Evolutionary conservation across 2,797 vertebrate genomes (phyloP).

Genomic region (Coilia nasus): DNA sequence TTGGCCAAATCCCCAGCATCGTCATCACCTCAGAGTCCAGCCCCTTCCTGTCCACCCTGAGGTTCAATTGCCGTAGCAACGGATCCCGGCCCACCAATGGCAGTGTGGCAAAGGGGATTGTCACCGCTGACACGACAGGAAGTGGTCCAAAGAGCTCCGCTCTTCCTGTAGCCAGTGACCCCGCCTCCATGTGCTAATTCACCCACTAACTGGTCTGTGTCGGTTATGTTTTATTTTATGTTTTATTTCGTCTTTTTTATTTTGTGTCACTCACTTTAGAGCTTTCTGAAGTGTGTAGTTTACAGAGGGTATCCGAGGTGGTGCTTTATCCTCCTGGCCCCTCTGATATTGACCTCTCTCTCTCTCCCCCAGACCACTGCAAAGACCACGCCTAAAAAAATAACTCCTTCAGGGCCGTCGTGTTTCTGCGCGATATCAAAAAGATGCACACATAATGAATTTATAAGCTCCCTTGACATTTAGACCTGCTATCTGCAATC

Average conservation of each 20-base stretch:
- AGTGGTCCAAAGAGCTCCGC: conserved; percentile 44
- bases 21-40: conserved; percentile 75
- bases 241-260: neutral
- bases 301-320: neutral
- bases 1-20: conserved; percentile 80
- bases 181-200: neutral
- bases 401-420: neutral
- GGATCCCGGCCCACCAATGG: conserved; percentile 54
- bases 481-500: neutral
- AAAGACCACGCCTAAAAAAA: neutral
- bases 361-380: neutral
- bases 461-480: conserved; percentile 7
- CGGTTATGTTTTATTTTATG: neutral
- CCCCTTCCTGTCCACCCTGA: conserved; percentile 69
- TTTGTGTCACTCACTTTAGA: neutral
- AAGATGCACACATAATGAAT: neutral
- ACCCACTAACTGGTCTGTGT: neutral
- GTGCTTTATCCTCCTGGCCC: neutral
- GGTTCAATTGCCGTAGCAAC: conserved; percentile 59
- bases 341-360: neutral
- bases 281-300: neutral
- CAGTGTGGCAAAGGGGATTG: conserved; percentile 49
- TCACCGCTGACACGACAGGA: conserved; percentile 45
- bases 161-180: conserved; percentile 24
- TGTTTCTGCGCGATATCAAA: neutral